Base-by-base conservation (phyloP, 2,888 invertebrate genomes). In the Monoplex corrugatus region DNA sequence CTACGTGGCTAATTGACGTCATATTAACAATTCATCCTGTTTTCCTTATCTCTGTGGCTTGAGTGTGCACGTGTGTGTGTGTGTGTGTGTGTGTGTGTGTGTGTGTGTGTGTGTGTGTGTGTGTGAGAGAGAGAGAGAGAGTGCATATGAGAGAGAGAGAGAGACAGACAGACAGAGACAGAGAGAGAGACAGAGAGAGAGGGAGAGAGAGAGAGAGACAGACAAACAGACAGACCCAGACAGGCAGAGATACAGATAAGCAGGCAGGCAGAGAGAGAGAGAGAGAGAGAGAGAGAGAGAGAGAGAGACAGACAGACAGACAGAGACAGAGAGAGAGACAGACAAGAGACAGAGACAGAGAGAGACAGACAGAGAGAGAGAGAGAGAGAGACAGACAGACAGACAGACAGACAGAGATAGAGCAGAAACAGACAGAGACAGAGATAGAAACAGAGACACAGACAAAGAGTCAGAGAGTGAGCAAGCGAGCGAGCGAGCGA, bases 91-190 rank as follows among this genome's bases (percentile, higher is more conserved):
- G n/a, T n/a, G n/a, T n/a, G n/a, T n/a, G n/a, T n/a, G n/a, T n/a
- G n/a, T n/a, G n/a, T n/a, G n/a, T n/a, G n/a, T n/a, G n/a, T n/a
- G n/a, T n/a, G n/a, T n/a, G n/a, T n/a, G n/a, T n/a, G n/a, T n/a
- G n/a, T n/a, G n/a, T n/a, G n/a, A 75, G 35, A 32, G 35, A 75
- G 35, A 0, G 72, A 32, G 35, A 38, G 35, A 75, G 72, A 32
- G 35, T 5, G 35, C 32, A 13, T 10, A 13, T 3, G 72, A 75
- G 72, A 75, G 38, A 38, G 72, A 75, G 72, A 75, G 72, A 75
- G 72, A 72, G 72, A 72, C 35, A 72, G 72, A 72, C 38, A 75
- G 75, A 75, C 38, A 75, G 75, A 75, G 75, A 75, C 38, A 75
- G 75, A 75, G 75, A 75, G 75, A 75, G n/a, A n/a, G n/a, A 38